Base-by-base conservation (phyloP, 2,113 vertebrate species). In the Noturus placidus region DNA sequence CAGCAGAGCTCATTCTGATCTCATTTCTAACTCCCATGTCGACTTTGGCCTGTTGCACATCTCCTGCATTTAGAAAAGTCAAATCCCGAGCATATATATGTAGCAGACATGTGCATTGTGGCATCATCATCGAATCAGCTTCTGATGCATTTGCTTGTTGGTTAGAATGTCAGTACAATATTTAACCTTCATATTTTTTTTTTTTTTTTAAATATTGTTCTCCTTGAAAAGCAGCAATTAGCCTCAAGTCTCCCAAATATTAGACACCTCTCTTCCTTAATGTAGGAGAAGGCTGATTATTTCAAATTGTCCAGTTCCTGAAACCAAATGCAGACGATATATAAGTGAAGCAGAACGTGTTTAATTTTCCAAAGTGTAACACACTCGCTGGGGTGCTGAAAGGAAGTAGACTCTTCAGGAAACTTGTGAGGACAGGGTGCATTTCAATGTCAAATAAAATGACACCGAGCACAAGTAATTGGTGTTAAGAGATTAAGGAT, bases 11-110 rank as follows among this genome's bases (percentile, higher is more conserved):
- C 56, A 81, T 85, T 88, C 76, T 63, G n/a, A 80, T 52, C 67
- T 27, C 88, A 89, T 89, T 70, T 83, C 3, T 80, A 76, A 46
- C 72, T 61, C 79, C 84, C 89, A 88, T 83, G 86, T 86, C 79
- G 79, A 82, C 52, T 86, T 83, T 87, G 87, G 84, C 76, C 82
- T 82, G 86, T 88, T 80, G 74, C 63, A 82, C 70, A 85, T 82
- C 87, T 86, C 57, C 87, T 86, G 82, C 83, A 91, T 91, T 87
- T 72, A 81, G 86, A 88, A 84, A 88, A 87, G 78, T 84, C 67
- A 77, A 84, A 89, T 61, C 57, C 83, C 65, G 35, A 86, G 82
- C 84, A 87, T 87, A 83, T 38, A 81, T 78, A 67, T 63, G 83
- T 46, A 46, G 14, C 76, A 80, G 52, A 87, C 86, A 86, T 87